A percentile compares a stretch with the other conserved stretches of the same genome.
phyloP scores from a whole-genome alignment of 2,113 vertebrate species.

The Pygathrix nemaeus region DNA sequence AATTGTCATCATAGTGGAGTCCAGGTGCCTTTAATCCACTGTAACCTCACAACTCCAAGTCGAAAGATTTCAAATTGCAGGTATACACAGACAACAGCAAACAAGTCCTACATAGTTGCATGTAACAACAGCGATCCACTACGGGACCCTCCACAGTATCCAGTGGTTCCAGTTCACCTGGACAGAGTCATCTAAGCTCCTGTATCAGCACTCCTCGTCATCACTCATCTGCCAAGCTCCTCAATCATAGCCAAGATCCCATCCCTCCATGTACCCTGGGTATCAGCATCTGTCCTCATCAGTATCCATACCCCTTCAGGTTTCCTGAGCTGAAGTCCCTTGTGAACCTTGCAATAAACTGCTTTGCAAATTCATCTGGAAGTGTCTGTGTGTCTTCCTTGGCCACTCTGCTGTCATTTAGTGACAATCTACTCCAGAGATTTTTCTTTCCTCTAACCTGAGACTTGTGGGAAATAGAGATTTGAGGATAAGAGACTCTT shows the following conservation, averaged over 20 bases:
- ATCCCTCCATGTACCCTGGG: background rate
- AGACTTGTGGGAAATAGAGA: background rate
- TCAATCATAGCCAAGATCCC: background rate
- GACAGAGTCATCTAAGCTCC: background rate
- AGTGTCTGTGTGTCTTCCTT: background rate
- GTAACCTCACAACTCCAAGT: background rate
- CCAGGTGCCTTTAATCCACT: background rate
- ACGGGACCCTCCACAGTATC: rapidly evolving
- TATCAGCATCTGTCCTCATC: background rate
- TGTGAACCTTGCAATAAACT: background rate
- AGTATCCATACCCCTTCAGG: background rate
- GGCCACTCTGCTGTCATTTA: background rate
- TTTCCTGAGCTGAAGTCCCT: background rate
- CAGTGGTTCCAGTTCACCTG: background rate
- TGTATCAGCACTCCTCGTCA: too few species aligned
- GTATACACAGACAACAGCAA: too few species aligned
- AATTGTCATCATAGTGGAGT: background rate
- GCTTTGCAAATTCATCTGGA: background rate
- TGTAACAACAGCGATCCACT: background rate
- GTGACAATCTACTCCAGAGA: background rate
- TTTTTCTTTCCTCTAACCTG: background rate
- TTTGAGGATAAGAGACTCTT: background rate
- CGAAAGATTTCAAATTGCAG: too few species aligned
- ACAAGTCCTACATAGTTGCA: background rate
- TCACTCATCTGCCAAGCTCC: background rate